phyloP scores from a whole-genome alignment of 2,797 vertebrate genomes.

The Nannoperca obscura region DNA sequence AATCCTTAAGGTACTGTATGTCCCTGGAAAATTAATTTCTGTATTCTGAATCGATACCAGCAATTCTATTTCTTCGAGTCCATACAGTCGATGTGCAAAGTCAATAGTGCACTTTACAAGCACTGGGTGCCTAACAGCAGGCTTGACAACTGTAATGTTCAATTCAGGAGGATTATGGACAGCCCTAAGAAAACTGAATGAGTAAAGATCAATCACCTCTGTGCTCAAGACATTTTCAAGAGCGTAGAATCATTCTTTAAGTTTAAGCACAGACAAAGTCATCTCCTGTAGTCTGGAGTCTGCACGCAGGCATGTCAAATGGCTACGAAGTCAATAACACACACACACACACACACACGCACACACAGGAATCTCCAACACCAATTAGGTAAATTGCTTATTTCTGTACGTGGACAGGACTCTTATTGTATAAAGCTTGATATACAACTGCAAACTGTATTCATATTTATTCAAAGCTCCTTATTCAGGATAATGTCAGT shows the following conservation, averaged over 20 bases:
- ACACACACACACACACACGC: background rate
- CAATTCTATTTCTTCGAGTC: conserved; percentile 42
- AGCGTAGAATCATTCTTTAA: conserved; percentile 17
- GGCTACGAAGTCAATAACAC: conserved; percentile 14
- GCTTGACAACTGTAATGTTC: conserved; percentile 30
- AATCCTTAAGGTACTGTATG: conserved; percentile 28
- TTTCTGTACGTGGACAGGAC: background rate
- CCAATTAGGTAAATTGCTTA: conserved; percentile 2
- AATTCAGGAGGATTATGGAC: conserved; percentile 28
- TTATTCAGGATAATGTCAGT: background rate
- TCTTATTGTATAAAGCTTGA: background rate
- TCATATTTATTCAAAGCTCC: background rate
- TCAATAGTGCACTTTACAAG: conserved; percentile 40
- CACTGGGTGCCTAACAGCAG: conserved; percentile 23
- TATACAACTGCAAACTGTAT: background rate
- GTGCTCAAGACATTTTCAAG: conserved; percentile 15
- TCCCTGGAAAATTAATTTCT: conserved; percentile 50
- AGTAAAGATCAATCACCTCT: conserved; percentile 39
- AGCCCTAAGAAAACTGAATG: conserved; percentile 18
- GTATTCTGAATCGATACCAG: conserved; percentile 53
- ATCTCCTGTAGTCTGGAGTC: background rate
- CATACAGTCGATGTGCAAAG: conserved; percentile 33
- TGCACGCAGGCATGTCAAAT: conserved; percentile 4
- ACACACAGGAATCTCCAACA: background rate
- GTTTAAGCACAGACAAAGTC: conserved; percentile 7